These are phyloP conservation scores for Cyanoderma ruficeps DNA, from an alignment of 2,113 vertebrate species.

Conservation along the genomic window DNA sequence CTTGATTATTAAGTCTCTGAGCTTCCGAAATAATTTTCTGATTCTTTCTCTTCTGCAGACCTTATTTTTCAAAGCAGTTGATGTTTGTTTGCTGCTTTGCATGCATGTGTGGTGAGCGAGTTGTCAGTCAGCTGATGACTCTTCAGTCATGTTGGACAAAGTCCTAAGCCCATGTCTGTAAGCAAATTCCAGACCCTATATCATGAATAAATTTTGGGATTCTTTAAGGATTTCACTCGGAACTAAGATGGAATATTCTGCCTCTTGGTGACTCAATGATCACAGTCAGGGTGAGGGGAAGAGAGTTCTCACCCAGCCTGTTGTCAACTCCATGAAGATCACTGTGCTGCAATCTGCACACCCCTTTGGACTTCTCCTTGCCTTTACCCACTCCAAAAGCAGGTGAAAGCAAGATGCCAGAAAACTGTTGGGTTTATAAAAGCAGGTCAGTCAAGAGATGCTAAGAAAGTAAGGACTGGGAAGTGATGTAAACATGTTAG, in stretches of 20 bases:
- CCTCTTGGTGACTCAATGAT: neutral
- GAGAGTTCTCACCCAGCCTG: neutral
- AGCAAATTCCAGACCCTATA: neutral
- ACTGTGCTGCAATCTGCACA: fast-evolving
- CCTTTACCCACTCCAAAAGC: neutral
- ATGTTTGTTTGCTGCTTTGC: slow-evolving; percentile 36
- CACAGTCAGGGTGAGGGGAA: neutral
- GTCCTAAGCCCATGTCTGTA: neutral
- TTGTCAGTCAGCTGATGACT: slow-evolving; percentile 39
- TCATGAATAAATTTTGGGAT: neutral
- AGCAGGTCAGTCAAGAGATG: neutral
- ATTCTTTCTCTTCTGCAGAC: slow-evolving; percentile 12
- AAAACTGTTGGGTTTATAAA: neutral
- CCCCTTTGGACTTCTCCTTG: neutral
- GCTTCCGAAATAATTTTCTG: slow-evolving; percentile 62
- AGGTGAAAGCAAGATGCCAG: neutral
- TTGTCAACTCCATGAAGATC: neutral
- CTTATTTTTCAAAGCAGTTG: slow-evolving; percentile 32
- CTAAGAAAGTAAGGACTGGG: neutral
- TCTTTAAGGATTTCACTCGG: neutral
- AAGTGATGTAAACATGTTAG: neutral
- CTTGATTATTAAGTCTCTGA: slow-evolving; percentile 66
- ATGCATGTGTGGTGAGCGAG: neutral
- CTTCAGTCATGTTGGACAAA: neutral
- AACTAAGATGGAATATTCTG: neutral